Percentiles rank a stretch among this genome's conserved stretches.
phyloP scores from a whole-genome alignment of 2,888 invertebrate genomes.

The Pterostichus madidus region DNA sequence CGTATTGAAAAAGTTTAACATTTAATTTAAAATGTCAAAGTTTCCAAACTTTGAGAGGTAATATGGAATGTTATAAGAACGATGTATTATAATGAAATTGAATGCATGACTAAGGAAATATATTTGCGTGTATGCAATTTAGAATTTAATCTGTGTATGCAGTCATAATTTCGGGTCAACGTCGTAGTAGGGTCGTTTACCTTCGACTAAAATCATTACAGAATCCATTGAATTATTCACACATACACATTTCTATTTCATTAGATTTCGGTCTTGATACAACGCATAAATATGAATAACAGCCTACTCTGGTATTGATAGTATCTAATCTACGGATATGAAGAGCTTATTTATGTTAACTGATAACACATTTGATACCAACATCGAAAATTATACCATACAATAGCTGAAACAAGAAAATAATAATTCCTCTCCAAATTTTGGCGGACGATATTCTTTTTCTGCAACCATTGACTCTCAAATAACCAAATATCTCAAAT shows the following conservation, averaged over 20 bases:
- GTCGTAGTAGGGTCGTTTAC: conserved; percentile 29
- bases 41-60: conserved; percentile 17
- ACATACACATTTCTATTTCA: neutral
- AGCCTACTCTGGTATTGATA: too few relatives aligned
- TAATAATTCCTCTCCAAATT: too few relatives aligned
- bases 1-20: conserved; percentile 46
- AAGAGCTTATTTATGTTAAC: neutral
- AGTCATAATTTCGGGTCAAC: conserved; percentile 31
- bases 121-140: conserved; percentile 52
- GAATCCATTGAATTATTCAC: conserved; percentile 6
- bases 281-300: neutral
- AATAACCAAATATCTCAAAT: too few relatives aligned
- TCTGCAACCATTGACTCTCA: too few relatives aligned
- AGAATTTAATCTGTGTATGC: conserved; percentile 28
- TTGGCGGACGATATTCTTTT: too few relatives aligned
- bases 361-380: neutral
- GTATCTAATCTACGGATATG: too few relatives aligned
- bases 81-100: conserved; percentile 1
- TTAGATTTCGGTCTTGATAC: conserved; percentile 7
- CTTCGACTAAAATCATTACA: conserved; percentile 25
- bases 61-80: conserved; percentile 17
- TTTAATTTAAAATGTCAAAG: conserved; percentile 45
- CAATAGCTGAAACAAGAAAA: neutral
- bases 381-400: neutral
- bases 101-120: conserved; percentile 22